These are phyloP conservation scores for Siderastrea siderea DNA, from an alignment of 92 coral and sea anemone species.

Conservation along the genomic window DNA sequence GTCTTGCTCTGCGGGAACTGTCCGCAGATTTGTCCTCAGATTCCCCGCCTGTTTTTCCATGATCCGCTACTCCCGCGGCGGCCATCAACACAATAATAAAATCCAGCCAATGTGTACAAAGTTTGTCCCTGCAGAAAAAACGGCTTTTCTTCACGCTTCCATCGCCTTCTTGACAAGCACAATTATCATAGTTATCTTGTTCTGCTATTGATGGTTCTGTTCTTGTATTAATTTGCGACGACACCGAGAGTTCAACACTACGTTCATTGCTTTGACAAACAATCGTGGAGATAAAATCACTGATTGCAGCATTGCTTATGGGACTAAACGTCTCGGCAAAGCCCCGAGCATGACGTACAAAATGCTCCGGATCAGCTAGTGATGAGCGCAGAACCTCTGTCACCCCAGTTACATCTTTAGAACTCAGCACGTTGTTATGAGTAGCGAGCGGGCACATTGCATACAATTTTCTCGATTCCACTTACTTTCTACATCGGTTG, in stretches of 20 bases:
- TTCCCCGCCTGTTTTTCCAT: not conserved
- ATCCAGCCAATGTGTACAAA: slow-evolving; percentile 34
- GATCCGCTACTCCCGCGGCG: not conserved
- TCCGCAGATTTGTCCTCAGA: not conserved
- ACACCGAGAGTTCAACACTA: not conserved
- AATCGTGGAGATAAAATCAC: slow-evolving; percentile 26
- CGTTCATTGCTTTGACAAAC: not conserved
- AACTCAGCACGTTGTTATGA: not conserved
- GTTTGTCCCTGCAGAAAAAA: not conserved
- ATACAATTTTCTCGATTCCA: not conserved
- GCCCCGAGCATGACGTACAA: not conserved
- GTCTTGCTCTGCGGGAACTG: not conserved
- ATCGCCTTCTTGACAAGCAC: not conserved
- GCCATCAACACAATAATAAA: slow-evolving; percentile 19
- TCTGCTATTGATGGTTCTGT: not conserved
- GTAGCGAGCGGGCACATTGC: not conserved
- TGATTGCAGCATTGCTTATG: not conserved
- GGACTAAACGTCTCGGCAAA: slow-evolving; percentile 10
- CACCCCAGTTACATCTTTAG: slow-evolving; percentile 20
- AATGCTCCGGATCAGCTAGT: not conserved
- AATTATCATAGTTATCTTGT: not conserved
- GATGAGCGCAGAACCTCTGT: slow-evolving; percentile 1
- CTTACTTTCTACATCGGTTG: not conserved
- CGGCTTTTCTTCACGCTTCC: not conserved
- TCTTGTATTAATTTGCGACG: slow-evolving; percentile 6